Base-by-base conservation (phyloP, 2,888 invertebrate species). In the Ischnus inquisitorius region DNA sequence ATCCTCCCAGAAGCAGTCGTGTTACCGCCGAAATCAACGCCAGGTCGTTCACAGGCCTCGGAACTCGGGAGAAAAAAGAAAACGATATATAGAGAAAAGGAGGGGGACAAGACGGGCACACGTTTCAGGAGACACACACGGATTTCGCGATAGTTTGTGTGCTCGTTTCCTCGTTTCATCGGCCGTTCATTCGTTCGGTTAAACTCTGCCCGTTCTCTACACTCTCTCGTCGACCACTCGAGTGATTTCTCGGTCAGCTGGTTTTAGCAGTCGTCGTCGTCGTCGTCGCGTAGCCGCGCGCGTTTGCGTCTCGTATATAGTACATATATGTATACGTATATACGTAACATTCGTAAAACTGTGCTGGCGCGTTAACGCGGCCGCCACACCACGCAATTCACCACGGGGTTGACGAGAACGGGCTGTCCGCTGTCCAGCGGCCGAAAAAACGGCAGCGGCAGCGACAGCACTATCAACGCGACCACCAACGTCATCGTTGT, bases 291-390 rank as follows among this genome's bases (percentile, higher is more conserved):
- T 75, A 57, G 76, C 34, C 67, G 72, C 14, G 54, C 75, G 74
- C 67, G 12, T 22, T 67, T 41, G 60, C 75, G 80, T 62, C 41
- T 69, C 41, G 41, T 22, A 60, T 25, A 25, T 60, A 4, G 10
- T 4, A 14, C 14, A 25, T 25, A 25, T 25, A 25, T 25, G n/a
- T 14, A 34, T 25, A 25, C 25, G 28, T 25, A 25, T 14, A 60
- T 25, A 25, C 28, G 22, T 64, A 57, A 64, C 60, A 74, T 69
- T 54, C 34, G 62, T 10, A 3, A 22, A 68, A 69, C 67, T 57
- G 75, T 69, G 74, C 78, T 81, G 84, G 84, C 84, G 78, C 78
- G 81, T 81, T 75, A 19, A 78, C 69, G 84, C 81, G 64, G 74
- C 81, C 81, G 65, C 57, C 69, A 72, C 78, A 48, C 57, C 75